Evolutionary conservation across 2,888 invertebrate genomes (phyloP).

Genomic region (Digitonthophagus gazella): DNA sequence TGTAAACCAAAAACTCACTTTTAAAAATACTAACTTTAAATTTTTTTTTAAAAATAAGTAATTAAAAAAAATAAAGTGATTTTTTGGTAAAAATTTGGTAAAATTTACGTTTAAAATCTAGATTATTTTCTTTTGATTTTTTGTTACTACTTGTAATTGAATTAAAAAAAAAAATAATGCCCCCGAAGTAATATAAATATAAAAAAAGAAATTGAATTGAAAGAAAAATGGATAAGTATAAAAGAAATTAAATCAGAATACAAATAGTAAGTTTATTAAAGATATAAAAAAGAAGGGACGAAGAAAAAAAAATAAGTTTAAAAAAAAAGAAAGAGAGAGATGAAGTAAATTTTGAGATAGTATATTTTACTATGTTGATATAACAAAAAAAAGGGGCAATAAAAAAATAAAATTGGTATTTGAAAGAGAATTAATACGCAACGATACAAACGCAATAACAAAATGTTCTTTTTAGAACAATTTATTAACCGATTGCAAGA

Average conservation of each 20-base stretch:
- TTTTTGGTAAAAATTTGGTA: no score
- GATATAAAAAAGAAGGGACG: no score
- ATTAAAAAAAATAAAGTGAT: no score
- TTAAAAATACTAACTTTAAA: no score
- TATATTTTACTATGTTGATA: slow-evolving; percentile 32
- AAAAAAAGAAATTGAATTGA: not conserved
- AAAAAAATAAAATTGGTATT: slow-evolving; percentile 5
- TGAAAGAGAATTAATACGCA: not conserved
- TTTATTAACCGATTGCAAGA: no score
- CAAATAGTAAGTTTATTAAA: not conserved
- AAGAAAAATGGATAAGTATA: slow-evolving; percentile 2
- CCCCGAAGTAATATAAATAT: slow-evolving; percentile 6
- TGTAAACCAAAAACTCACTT: not conserved
- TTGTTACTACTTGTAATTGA: slow-evolving; percentile 16
- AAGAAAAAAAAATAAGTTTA: slow-evolving; percentile 20
- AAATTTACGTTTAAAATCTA: no score
- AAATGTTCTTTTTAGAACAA: not conserved
- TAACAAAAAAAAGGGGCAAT: slow-evolving; percentile 18
- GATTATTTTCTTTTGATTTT: no score
- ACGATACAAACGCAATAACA: not conserved
- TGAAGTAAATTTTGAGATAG: slow-evolving; percentile 25
- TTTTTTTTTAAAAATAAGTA: no score
- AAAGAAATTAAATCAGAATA: slow-evolving; percentile 2
- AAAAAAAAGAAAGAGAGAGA: slow-evolving; percentile 16
- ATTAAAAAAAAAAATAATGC: slow-evolving; percentile 19